Evolutionary conservation across 2,888 invertebrate genomes (phyloP), one percentile per base, ranked within the genome.

Genomic region (Pyrochroa serraticornis): DNA sequence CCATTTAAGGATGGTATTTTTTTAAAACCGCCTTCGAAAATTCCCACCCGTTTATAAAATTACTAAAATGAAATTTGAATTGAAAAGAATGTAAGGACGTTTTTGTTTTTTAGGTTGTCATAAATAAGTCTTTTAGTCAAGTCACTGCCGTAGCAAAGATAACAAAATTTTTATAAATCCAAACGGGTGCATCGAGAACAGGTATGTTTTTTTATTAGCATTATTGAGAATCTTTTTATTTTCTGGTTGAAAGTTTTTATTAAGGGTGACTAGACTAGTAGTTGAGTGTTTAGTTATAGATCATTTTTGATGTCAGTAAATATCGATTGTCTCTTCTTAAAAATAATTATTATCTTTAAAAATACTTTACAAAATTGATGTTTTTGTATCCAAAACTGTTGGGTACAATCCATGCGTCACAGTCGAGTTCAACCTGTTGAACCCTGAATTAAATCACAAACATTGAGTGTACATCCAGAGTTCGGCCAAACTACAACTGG

Each of bases 291-390:
- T 22, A 22, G 2, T 22, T 22, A 3, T 22, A 5, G 5, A 22
- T 22, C 22, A n/a, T n/a, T 22, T 22, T 34, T 39, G 46, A 45
- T 45, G 39, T 46, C 56, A 56, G 52, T 65, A 64, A 60, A 63
- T 56, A 51, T 66, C 68, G 71, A 71, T 71, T 71, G 70, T 71
- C 70, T 66, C 61, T 68, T 62, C 67, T 67, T 69, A 68, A 65
- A 65, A 63, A 65, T 67, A 70, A 64, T 69, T 70, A 69, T 70
- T 67, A 69, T 71, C 68, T 42, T 64, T 71, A 65, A 62, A 69
- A 67, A 66, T 68, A 68, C 62, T 68, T 47, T 68, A 69, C 63
- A 65, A 65, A 66, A 67, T 52, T 63, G 66, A 60, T 62, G 67
- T 13, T 22, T 22, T 38, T 46, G 49, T 50, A 33, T 31, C 44